Base-by-base conservation (phyloP, 2,797 vertebrate genomes). In the Spinus olivaceus region DNA sequence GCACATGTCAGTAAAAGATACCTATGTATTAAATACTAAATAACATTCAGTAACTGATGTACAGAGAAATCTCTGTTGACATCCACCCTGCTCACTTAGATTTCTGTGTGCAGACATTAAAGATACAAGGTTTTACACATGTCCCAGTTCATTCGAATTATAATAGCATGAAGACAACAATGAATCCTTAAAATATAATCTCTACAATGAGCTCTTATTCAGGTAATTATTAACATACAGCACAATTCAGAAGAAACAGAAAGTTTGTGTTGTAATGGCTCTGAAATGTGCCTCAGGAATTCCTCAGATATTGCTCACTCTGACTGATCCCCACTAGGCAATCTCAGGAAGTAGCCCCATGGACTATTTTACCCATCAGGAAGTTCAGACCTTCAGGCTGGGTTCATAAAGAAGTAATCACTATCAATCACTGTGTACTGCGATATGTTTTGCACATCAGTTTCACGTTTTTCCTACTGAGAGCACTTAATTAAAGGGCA, bases 341-440 rank as follows among this genome's bases (percentile, higher is more conserved):
- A 74, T 95, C 98, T 98, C 98, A 98, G 98, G 98, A 99, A 99
- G 98, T 98, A 94, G 96, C 97, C 98, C 98, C 96, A 96, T 69
- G 97, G 98, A 97, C 97, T 96, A 97, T 97, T 97, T 95, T 97
- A 98, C 98, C 97, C 97, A 97, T 97, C 97, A 98, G 97, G 98
- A 98, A 99, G 98, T 98, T 98, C 97, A 98, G 98, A 98, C 98
- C 97, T 98, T 98, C 97, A 98, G 98, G 98, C 98, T 98, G 98
- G 98, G 98, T 98, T 98, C 98, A 98, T 98, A 98, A 98, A 98
- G 98, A 98, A 98, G 97, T 98, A 98, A 98, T 97, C 96, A 97
- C 97, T 97, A 99, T 98, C 98, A 98, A 98, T 99, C 98, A 98
- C 93, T 61, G 92, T 56, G 97, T 89, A 94, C 92, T 89, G 96